Evolutionary conservation across 2,797 vertebrate species (phyloP), one percentile per base, ranked within the genome.

Genomic region (Sciurus carolinensis): DNA sequence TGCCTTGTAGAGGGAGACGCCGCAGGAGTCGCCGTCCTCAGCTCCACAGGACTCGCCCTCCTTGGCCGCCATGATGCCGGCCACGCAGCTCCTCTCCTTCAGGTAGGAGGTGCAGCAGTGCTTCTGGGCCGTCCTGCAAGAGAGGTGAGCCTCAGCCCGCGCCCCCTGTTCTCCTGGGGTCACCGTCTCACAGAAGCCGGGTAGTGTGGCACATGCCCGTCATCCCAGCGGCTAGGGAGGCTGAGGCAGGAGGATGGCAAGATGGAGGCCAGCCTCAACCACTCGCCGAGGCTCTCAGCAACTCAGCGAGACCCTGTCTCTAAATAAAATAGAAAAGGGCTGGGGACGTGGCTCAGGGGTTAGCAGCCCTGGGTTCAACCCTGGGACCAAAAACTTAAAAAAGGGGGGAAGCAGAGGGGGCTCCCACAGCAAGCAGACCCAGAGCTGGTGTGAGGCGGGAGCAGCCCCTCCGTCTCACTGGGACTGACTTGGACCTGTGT

Each of bases 61-160:
- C 98, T 99, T 99, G 59, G 99, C 99, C 0, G 98, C 98, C 3
- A 98, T 81, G 98, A 99, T 98, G 0, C 99, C 99, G 0, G 98
- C 98, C 96, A 99, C 97, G 97, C 99, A 99, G 97, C 97, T 99
- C 98, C 98, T 99, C 96, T 99, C 99, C 98, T 98, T 98, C 82
- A 99, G 80, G 11, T 99, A 98, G 39, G 99, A 99, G 50, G 98
- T 20, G 1, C 99, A 99, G 95, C 99, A 99, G 97, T 99, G 99
- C 97, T 98, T 98, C 98, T 99, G 99, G 59, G 99, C 98, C 39
- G 99, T 97, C 97, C 99, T 99, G 98, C 95, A 97, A 98, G 15
- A 94, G 76, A 96, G 86, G n/a, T 0, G 0, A 2, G 1, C 54
- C 22, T 97, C 90, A 97, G 90, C 26, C 42, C 22, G 18, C 57